Percentiles rank a stretch among this genome's conserved stretches.
Conservation (phyloP, 2,888 invertebrate genomes). For the Microplitis deprimator region DNA sequence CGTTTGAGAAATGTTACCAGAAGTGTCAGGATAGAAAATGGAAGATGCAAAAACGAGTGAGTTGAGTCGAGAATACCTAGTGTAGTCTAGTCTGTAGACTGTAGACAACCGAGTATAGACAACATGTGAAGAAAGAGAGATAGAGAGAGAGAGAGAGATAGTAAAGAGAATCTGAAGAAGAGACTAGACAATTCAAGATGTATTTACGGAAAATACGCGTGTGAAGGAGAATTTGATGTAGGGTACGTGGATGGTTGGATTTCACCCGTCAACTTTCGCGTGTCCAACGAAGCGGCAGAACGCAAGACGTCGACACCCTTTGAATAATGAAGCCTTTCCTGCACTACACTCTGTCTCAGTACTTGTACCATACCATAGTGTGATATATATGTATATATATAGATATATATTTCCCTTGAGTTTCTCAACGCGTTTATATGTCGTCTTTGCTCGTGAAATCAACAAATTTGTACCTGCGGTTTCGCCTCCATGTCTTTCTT, state of each 20-base stretch:
- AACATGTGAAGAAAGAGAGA: conserved; percentile 27
- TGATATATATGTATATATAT: too few species aligned
- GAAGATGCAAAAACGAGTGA: conserved; percentile 29
- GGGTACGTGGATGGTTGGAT: conserved; percentile 57
- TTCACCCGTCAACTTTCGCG: conserved; percentile 65
- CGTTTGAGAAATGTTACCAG: conserved; percentile 11
- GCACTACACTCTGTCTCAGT: conserved; percentile 39
- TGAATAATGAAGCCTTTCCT: conserved; percentile 68
- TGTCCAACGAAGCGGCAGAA: conserved; percentile 64
- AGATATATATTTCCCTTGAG: conserved; percentile 58
- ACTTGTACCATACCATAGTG: too few species aligned
- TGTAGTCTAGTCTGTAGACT: conserved; percentile 4
- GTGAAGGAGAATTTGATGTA: conserved; percentile 36
- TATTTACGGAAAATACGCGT: conserved; percentile 25
- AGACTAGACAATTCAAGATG: conserved; percentile 34
- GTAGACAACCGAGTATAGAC: neutral
- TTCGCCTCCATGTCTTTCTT: conserved; percentile 34
- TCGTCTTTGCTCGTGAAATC: conserved; percentile 48
- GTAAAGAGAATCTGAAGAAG: conserved; percentile 31
- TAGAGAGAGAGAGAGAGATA: conserved; percentile 38
- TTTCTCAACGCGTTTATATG: conserved; percentile 48
- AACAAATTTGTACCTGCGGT: conserved; percentile 58
- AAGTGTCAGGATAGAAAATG: conserved; percentile 35
- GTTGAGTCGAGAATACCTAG: conserved; percentile 3
- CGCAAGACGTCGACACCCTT: conserved; percentile 67